These are phyloP conservation scores for Ips typographus DNA, from an alignment of 1,140 invertebrate species.

Conservation along the genomic window DNA sequence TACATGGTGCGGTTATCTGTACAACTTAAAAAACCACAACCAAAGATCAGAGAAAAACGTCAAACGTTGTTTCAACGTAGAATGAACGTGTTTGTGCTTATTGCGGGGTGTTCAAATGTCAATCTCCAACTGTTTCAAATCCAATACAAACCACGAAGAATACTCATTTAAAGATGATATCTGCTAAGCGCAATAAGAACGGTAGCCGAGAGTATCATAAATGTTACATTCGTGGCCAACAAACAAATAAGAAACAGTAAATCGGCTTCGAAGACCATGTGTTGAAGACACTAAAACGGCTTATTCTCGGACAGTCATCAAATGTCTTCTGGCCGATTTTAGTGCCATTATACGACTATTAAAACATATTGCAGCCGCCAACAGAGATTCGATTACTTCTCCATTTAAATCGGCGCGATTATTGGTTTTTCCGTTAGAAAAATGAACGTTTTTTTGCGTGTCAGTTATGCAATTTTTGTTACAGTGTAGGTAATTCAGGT, in stretches of 20 bases:
- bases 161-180: not conserved
- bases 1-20: no score
- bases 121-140: no score
- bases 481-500: not conserved
- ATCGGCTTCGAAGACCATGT: not conserved
- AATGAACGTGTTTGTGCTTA: no score
- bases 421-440: not conserved
- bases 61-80: no score
- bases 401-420: not conserved
- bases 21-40: no score
- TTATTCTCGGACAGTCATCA: not conserved
- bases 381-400: not conserved
- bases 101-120: no score
- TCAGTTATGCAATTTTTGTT: not conserved
- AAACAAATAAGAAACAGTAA: not conserved
- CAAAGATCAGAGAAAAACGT: no score
- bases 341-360: not conserved
- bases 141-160: not conserved
- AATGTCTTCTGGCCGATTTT: not conserved
- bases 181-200: constrained; percentile 11
- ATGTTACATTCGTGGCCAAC: not conserved
- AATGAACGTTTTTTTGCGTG: not conserved
- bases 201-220: not conserved
- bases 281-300: not conserved
- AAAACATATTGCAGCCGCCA: constrained; percentile 1